A percentile compares a stretch with the other conserved stretches of the same genome.
These are phyloP conservation scores for Pristionchus japonicus DNA, from an alignment of 2,888 invertebrate species.

Conservation along the genomic window DNA sequence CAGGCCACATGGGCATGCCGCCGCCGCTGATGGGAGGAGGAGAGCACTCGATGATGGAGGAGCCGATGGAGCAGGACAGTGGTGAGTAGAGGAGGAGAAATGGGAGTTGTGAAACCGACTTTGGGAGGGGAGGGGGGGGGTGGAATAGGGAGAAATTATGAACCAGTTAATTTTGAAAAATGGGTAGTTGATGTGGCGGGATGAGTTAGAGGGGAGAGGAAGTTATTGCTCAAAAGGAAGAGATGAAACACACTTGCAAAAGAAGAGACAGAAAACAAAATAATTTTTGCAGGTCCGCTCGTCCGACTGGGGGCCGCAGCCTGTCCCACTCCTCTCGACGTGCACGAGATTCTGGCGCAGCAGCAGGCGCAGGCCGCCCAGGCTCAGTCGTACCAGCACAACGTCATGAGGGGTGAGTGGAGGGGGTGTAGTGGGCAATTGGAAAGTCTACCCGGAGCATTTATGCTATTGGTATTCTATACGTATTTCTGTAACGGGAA, in stretches of 20 bases:
- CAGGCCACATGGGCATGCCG: conserved; percentile 10
- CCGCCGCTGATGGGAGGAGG: not conserved
- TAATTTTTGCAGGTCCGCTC: conserved; percentile 30
- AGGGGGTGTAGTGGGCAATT: not conserved
- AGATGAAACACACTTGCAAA: no score
- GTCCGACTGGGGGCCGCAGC: not conserved
- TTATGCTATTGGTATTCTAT: no score
- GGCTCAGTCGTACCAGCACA: no score
- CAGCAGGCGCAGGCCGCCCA: not conserved
- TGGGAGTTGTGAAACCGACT: no score
- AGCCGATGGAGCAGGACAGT: not conserved
- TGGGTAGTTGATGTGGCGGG: no score
- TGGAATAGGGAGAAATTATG: no score
- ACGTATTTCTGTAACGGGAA: no score
- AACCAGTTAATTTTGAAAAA: no score
- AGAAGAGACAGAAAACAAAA: not conserved
- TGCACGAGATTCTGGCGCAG: not conserved
- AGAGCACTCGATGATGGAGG: not conserved
- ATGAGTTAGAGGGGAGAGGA: no score
- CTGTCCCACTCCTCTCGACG: conserved; percentile 39
- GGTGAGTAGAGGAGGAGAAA: not conserved
- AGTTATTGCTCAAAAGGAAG: no score
- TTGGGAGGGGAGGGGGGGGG: no score
- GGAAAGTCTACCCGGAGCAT: no score
- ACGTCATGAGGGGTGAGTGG: not conserved